These are phyloP conservation scores for Gibbula magus DNA, from an alignment of 2,888 invertebrate genomes.

Conservation along the genomic window DNA sequence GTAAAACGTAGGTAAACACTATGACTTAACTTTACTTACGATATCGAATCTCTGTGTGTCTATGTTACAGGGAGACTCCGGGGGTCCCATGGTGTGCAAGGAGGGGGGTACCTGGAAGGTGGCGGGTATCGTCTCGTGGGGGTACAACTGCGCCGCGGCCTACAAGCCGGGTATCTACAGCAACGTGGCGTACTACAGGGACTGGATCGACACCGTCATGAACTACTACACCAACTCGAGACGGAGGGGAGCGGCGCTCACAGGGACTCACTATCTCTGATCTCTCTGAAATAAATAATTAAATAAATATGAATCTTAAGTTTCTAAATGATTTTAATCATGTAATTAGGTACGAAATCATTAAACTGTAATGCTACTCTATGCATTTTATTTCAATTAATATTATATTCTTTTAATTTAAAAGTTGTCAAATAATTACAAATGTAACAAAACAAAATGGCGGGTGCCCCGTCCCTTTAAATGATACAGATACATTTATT, in stretches of 20 bases:
- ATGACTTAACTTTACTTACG: too few species aligned
- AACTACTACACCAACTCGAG: constrained; percentile 21
- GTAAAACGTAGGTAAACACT: too few species aligned
- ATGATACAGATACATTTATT: too few species aligned
- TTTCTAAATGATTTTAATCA: too few species aligned
- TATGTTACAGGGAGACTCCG: constrained; percentile 69
- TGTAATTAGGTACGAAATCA: too few species aligned
- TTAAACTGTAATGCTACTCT: too few species aligned
- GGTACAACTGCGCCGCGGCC: constrained; percentile 64
- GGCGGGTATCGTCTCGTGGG: constrained; percentile 70
- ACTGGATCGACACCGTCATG: constrained; percentile 62
- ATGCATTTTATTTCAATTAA: too few species aligned
- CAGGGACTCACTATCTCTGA: constrained; percentile 27
- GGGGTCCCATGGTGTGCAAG: constrained; percentile 68
- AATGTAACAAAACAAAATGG: too few species aligned
- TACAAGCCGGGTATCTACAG: constrained; percentile 68
- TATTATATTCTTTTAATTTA: too few species aligned
- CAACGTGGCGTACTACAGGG: constrained; percentile 56
- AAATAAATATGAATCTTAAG: not conserved
- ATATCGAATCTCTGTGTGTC: too few species aligned
- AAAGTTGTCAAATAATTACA: too few species aligned
- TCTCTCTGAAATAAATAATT: not conserved
- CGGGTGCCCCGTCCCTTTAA: too few species aligned
- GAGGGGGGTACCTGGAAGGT: constrained; percentile 57
- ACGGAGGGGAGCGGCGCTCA: constrained; percentile 3